phyloP scores from a whole-genome alignment of 2,797 vertebrate genomes.

The Decapterus maruadsi region DNA sequence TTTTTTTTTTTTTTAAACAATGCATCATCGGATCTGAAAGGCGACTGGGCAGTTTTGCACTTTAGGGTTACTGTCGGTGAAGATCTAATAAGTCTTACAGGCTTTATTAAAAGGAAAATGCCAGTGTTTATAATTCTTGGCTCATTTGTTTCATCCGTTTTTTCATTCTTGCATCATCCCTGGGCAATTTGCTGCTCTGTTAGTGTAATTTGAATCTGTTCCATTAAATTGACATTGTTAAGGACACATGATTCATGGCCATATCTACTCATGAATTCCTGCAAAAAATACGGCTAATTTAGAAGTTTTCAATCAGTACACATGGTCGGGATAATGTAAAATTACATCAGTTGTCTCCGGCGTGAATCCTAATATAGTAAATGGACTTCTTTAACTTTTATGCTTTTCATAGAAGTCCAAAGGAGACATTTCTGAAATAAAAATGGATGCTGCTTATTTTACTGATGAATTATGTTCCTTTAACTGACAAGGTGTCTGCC shows the following conservation, averaged over 20 bases:
- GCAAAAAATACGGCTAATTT: slow-evolving; percentile 51
- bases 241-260: slow-evolving; percentile 55
- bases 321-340: slow-evolving; percentile 19
- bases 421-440: slow-evolving; percentile 27
- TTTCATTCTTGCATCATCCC: slow-evolving; percentile 46
- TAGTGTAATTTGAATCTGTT: slow-evolving; percentile 53
- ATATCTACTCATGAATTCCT: slow-evolving; percentile 41
- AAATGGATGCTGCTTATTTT: slow-evolving; percentile 36
- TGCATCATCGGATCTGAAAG: slow-evolving; percentile 29
- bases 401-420: slow-evolving; percentile 6
- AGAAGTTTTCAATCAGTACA: slow-evolving; percentile 42
- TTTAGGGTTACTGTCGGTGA: slow-evolving; percentile 33
- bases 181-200: slow-evolving; percentile 56
- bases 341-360: slow-evolving; percentile 13
- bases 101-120: slow-evolving; percentile 55
- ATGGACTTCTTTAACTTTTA: slow-evolving; percentile 15
- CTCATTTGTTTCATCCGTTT: slow-evolving; percentile 54
- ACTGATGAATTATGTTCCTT: slow-evolving; percentile 18
- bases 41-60: slow-evolving; percentile 29
- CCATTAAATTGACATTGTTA: slow-evolving; percentile 57
- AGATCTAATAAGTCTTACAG: slow-evolving; percentile 49
- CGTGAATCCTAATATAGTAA: slow-evolving; percentile 23
- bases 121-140: slow-evolving; percentile 55
- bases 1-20: slow-evolving; percentile 12
- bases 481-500: slow-evolving; percentile 20